Base-by-base conservation (phyloP, 2,113 vertebrate genomes). In the Sterna hirundo region DNA sequence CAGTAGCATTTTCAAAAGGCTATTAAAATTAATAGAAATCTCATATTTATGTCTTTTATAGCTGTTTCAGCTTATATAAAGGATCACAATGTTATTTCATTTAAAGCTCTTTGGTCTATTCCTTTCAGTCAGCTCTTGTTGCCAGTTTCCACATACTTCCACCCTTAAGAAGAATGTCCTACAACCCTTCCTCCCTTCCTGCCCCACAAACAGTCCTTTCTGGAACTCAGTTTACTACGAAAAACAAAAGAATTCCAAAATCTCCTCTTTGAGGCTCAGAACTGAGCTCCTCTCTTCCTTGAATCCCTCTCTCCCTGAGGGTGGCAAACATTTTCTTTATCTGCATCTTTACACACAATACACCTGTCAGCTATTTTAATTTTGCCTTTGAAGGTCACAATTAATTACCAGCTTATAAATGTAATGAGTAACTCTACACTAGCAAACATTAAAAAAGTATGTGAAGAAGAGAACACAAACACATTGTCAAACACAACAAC, bases 1-100 rank as follows among this genome's bases (percentile, higher is more conserved):
- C 1, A 6, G 57, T 10, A 84, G 6, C 32, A 26, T 93, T 95
- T 91, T 75, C 51, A 70, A 70, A 81, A 57, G 4, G 34, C 36
- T 75, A 58, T 91, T 91, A 81, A 93, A 92, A 94, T 89, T 94
- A 69, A 84, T 65, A 62, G 61, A 89, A 87, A 58, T 54, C 40
- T 87, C 30, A 71, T 69, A 74, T 89, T 91, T 91, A 83, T 76
- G 44, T 72, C 13, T 36, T 46, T 75, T 85, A 32, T 17, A 54
- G 18, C 14, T 25, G 14, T 49, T 91, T 61, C 46, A 62, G 25
- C 18, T 71, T 40, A 46, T 32, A 68, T 71, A 62, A 83, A 32
- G 5, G 20, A 82, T 68, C 38, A 36, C 2, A 1, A 46, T 5
- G 1, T 13, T 60, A 46, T 90, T 76, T 62, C 3, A 38, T 76